These are phyloP conservation scores for Corbicula japonica DNA, from an alignment of 2,888 invertebrate genomes.

Conservation along the genomic window DNA sequence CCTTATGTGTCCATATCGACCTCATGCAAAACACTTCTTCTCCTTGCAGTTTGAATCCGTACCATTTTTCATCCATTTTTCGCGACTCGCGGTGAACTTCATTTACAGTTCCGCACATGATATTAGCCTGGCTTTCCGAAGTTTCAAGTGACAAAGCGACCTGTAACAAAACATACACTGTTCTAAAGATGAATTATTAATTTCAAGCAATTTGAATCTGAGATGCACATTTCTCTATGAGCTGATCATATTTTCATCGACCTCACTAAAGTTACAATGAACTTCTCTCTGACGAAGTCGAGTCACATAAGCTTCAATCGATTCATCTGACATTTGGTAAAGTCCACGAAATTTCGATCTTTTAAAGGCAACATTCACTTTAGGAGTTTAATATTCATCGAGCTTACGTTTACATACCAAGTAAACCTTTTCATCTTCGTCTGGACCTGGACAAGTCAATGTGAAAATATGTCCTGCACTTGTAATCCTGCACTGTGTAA, in stretches of 20 bases:
- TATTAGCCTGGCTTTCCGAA: slow-evolving; percentile 25
- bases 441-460: slow-evolving; percentile 27
- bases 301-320: slow-evolving; percentile 34
- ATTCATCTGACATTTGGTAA: slow-evolving; percentile 18
- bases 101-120: slow-evolving; percentile 2
- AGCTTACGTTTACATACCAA: slow-evolving; percentile 23
- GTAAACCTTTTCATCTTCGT: slow-evolving; percentile 40
- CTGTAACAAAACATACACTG: not conserved
- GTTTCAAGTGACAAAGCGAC: slow-evolving; percentile 22
- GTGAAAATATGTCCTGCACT: slow-evolving; percentile 42
- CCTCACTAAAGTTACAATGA: slow-evolving; percentile 46
- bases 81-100: not conserved
- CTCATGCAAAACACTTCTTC: slow-evolving; percentile 30
- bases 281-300: slow-evolving; percentile 30
- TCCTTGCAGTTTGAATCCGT: slow-evolving; percentile 7
- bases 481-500: slow-evolving; percentile 33
- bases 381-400: slow-evolving; percentile 45
- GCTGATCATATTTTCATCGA: slow-evolving; percentile 38
- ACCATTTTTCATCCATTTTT: too few species aligned
- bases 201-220: too few species aligned
- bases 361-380: slow-evolving; percentile 39
- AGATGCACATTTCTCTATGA: slow-evolving; percentile 31
- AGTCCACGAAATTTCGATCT: slow-evolving; percentile 17
- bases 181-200: slow-evolving; percentile 15
- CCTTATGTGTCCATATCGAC: slow-evolving; percentile 24